These are phyloP conservation scores for roundworm (Caenorhabditis elegans) DNA, from an alignment of 1,140 invertebrate species.

Conservation along the genomic window DNA sequence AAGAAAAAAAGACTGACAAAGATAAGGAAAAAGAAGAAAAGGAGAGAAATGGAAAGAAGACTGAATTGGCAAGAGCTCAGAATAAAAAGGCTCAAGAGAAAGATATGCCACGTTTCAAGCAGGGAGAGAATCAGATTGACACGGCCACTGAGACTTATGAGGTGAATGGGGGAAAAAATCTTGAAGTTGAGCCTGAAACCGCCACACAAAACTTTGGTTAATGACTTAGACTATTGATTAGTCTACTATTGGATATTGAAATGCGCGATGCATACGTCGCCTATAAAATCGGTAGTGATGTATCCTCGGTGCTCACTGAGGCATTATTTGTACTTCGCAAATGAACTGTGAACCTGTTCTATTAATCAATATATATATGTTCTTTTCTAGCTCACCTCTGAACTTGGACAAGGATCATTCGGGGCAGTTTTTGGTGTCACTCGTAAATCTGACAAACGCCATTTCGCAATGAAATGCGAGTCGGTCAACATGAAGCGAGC, in stretches of 20 bases:
- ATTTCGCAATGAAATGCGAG: conserved; percentile 43
- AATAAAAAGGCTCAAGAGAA: background rate
- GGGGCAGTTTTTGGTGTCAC: conserved; percentile 35
- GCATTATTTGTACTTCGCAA: no score
- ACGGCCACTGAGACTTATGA: background rate
- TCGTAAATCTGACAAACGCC: conserved; percentile 5
- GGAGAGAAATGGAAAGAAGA: background rate
- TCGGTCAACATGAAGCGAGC: conserved; percentile 11
- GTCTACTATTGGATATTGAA: no score
- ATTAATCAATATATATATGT: background rate
- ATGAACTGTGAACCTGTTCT: background rate
- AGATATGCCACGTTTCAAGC: background rate
- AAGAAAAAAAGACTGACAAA: background rate
- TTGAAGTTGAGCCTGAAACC: no score
- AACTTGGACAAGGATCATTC: conserved; percentile 38
- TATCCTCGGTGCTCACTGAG: no score
- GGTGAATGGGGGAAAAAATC: background rate
- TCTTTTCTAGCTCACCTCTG: background rate
- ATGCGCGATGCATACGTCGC: no score
- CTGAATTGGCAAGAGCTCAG: background rate
- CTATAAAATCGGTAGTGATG: no score
- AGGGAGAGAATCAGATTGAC: conserved; percentile 25
- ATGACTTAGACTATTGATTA: no score
- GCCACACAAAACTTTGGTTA: no score
- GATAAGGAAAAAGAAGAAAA: background rate